Conservation (phyloP, 2,888 invertebrate genomes). For the Tenthredo scrophulariae region DNA sequence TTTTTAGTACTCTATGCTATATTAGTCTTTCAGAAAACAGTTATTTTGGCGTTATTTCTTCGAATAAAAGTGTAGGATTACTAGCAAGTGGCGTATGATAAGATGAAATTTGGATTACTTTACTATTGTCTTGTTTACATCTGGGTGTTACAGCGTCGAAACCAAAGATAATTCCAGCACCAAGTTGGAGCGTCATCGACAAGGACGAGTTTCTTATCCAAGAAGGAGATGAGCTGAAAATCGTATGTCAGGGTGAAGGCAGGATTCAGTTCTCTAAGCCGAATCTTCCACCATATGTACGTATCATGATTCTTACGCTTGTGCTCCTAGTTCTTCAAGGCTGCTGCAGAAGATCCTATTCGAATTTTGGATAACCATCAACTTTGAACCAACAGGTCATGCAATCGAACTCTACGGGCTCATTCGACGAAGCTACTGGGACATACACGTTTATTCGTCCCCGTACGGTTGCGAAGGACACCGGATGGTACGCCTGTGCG, state of each 20-base stretch:
- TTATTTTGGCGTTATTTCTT: background rate
- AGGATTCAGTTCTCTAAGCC: background rate
- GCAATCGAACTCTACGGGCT: background rate
- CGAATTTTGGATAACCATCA: background rate
- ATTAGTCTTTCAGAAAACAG: background rate
- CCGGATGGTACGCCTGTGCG: slow-evolving; percentile 74
- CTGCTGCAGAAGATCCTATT: background rate
- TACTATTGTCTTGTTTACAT: background rate
- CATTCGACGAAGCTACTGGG: background rate
- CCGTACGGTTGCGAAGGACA: slow-evolving; percentile 66
- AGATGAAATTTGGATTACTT: background rate
- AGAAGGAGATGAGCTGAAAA: slow-evolving; percentile 30
- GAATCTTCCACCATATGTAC: background rate
- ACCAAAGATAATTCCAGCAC: slow-evolving; percentile 12
- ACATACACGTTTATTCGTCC: slow-evolving; percentile 55
- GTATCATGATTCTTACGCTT: background rate
- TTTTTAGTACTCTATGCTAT: background rate
- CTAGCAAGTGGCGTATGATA: background rate
- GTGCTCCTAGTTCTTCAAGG: background rate
- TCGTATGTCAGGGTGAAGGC: slow-evolving; percentile 30
- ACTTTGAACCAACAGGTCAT: background rate
- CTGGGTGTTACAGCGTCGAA: background rate
- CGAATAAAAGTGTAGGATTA: background rate
- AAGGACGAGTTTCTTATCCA: background rate
- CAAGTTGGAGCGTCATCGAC: background rate